Conservation (phyloP, 2,888 invertebrate genomes). For the Trichogramma dendrolimi region DNA sequence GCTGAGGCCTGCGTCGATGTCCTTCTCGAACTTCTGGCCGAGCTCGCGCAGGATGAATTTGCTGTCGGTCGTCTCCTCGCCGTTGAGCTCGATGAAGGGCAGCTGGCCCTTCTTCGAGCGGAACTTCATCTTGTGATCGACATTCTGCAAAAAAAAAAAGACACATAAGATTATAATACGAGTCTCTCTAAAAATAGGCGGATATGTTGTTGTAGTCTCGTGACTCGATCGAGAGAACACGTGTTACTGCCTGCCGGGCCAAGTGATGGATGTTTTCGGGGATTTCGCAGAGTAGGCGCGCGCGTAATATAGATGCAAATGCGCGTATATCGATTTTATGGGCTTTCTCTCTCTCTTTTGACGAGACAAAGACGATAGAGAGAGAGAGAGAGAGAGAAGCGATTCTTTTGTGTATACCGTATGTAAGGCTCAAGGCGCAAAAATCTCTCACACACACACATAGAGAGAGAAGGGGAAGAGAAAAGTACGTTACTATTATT, state of each 20-base stretch:
- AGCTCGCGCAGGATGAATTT: slow-evolving; percentile 85
- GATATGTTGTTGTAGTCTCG: neutral
- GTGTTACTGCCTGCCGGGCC: neutral
- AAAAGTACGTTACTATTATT: too few species aligned
- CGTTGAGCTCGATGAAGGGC: slow-evolving; percentile 92
- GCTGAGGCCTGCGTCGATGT: slow-evolving; percentile 77
- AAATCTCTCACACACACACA: too few species aligned
- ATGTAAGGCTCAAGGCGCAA: too few species aligned
- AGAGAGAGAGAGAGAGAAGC: too few species aligned
- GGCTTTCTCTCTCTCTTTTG: too few species aligned
- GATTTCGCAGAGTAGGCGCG: neutral
- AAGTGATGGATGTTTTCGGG: neutral
- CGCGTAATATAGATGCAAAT: neutral
- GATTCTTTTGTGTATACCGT: too few species aligned
- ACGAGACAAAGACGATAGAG: too few species aligned
- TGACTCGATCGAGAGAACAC: neutral
- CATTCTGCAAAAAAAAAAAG: slow-evolving; percentile 66
- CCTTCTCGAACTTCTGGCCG: slow-evolving; percentile 75
- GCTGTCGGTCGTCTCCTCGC: slow-evolving; percentile 90
- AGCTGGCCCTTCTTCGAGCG: slow-evolving; percentile 91
- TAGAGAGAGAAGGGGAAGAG: too few species aligned
- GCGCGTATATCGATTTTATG: neutral
- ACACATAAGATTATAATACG: neutral
- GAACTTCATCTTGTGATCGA: slow-evolving; percentile 90
- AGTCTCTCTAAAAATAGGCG: neutral